Evolutionary conservation across 1,140 invertebrate genomes (phyloP).

Genomic region (Magallana ariakensis): DNA sequence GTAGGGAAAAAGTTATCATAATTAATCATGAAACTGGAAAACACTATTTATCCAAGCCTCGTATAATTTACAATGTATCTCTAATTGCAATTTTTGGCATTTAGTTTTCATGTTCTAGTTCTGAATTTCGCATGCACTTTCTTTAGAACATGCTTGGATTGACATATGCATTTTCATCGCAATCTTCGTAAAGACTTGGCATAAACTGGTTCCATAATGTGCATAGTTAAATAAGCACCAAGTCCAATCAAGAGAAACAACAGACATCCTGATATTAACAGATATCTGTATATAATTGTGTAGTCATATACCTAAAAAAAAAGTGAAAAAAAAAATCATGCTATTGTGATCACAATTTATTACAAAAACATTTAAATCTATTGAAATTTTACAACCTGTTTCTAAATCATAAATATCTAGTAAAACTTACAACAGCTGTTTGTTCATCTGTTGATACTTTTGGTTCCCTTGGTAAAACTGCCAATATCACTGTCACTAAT

Average conservation of each 20-base stretch:
- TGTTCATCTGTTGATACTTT: slow-evolving; percentile 58
- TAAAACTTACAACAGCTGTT: slow-evolving; percentile 52
- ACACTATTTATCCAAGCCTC: too few relatives aligned
- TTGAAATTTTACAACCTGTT: neutral
- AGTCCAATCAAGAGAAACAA: slow-evolving; percentile 64
- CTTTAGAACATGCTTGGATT: too few relatives aligned
- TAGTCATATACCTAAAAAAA: slow-evolving; percentile 67
- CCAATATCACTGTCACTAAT: slow-evolving; percentile 62
- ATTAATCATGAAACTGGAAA: too few relatives aligned
- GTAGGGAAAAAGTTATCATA: too few relatives aligned
- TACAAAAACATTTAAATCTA: neutral
- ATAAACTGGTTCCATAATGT: slow-evolving; percentile 66
- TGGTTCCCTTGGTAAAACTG: slow-evolving; percentile 65
- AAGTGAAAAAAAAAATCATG: neutral
- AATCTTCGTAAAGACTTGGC: slow-evolving; percentile 64
- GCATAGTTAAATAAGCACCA: slow-evolving; percentile 54
- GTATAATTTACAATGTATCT: too few relatives aligned
- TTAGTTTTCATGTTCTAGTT: too few relatives aligned
- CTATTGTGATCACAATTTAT: too few relatives aligned
- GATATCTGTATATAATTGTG: slow-evolving; percentile 65
- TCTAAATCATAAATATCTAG: neutral
- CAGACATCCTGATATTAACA: slow-evolving; percentile 60
- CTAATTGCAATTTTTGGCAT: too few relatives aligned
- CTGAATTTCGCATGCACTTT: too few relatives aligned
- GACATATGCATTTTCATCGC: neutral